Percentiles rank a stretch among this genome's conserved stretches.
Conservation (phyloP, 2,113 vertebrate species). For the Serilophus lunatus region DNA sequence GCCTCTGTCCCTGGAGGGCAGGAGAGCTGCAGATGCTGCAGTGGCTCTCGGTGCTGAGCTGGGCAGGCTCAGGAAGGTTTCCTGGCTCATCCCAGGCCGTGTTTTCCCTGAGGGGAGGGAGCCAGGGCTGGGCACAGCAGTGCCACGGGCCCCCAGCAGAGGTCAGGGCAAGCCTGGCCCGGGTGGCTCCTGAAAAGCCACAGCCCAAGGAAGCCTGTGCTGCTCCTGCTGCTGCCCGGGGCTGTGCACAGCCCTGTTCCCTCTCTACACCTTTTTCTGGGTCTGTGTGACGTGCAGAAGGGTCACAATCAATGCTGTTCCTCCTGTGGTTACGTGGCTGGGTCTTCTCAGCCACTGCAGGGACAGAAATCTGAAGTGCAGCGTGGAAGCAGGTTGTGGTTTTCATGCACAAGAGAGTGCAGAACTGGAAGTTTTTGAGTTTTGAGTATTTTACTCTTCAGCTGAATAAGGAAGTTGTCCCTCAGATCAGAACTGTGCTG, state of each 20-base stretch:
- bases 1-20: too few relatives aligned
- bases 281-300: not conserved
- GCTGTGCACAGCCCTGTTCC: not conserved
- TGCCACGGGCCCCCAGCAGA: not conserved
- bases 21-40: not conserved
- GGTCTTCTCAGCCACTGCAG: not conserved
- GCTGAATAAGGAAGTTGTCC: not conserved
- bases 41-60: not conserved
- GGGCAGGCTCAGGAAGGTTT: accelerated
- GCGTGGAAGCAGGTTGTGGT: not conserved
- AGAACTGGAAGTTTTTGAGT: not conserved
- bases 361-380: not conserved
- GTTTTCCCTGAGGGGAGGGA: too few relatives aligned
- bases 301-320: not conserved
- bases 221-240: not conserved
- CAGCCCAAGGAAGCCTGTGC: not conserved
- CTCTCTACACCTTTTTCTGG: accelerated
- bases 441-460: not conserved
- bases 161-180: not conserved
- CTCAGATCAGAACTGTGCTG: not conserved
- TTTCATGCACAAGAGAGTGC: accelerated
- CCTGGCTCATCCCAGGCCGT: not conserved
- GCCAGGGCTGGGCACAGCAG: accelerated
- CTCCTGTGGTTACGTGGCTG: not conserved
- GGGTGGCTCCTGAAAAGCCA: not conserved